Evolutionary conservation across 2,888 invertebrate genomes (phyloP), one percentile per base, ranked within the genome.

Genomic region (Neoascia interrupta): DNA sequence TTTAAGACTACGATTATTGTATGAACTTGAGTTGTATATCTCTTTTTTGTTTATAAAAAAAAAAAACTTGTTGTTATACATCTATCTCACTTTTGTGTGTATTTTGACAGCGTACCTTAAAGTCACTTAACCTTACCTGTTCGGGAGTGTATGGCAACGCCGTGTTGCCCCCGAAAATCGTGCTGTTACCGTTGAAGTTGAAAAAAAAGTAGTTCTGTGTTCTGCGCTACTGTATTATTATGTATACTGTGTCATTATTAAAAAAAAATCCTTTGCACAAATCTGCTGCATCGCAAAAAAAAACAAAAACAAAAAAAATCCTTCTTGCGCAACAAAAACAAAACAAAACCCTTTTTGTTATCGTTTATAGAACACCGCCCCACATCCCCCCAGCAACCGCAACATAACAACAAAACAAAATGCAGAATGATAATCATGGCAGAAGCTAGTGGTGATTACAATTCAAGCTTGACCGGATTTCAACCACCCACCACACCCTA

Each of bases 341-440:
- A 16, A 51, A 49, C 45, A 61, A 61, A 60, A 54, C 13, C 53
- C 54, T 73, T 79, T 79, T 79, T 73, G 73, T 61, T 79, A 73
- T 79, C 73, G 79, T 79, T 75, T 79, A 79, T 79, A 79, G 79
- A 79, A 47, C 79, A n/a, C n/a, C n/a, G n/a, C n/a, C n/a, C n/a
- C n/a, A n/a, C n/a, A n/a, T n/a, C n/a, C n/a, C n/a, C n/a, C n/a
- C n/a, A n/a, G n/a, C n/a, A n/a, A n/a, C n/a, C n/a, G n/a, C n/a
- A n/a, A n/a, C n/a, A n/a, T n/a, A n/a, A n/a, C 79, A 54, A 54
- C 39, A 56, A 79, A 79, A 79, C 66, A 79, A 79, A 73, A 79
- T 79, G 79, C 79, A 79, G 79, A 54, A 79, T 79, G 79, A 72
- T 79, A 79, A 73, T 79, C 79, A 79, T 79, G 79, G 79, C 79